These are phyloP conservation scores for Eupithecia inturbata DNA, from an alignment of 2,888 invertebrate species.

Conservation along the genomic window DNA sequence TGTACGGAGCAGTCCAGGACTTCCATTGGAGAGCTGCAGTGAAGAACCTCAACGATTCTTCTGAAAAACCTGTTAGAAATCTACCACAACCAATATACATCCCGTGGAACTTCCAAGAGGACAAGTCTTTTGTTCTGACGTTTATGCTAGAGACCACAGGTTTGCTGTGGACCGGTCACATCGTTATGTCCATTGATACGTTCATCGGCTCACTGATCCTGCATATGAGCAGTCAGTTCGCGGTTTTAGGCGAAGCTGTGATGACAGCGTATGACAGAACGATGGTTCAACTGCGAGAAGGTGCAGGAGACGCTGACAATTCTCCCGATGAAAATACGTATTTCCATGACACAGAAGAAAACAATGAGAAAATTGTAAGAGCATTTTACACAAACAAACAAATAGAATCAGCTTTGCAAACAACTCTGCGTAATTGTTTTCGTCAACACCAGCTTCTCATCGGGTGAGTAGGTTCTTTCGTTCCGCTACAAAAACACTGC, in stretches of 20 bases:
- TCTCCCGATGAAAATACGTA: background rate
- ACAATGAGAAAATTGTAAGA: slow-evolving; percentile 58
- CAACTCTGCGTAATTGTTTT: slow-evolving; percentile 64
- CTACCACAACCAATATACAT: slow-evolving; percentile 78
- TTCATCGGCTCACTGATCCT: slow-evolving; percentile 76
- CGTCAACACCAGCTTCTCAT: slow-evolving; percentile 75
- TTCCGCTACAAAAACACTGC: slow-evolving; percentile 33
- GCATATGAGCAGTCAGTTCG: slow-evolving; percentile 77
- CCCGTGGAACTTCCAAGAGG: slow-evolving; percentile 75
- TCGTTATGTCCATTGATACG: slow-evolving; percentile 78
- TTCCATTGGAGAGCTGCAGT: slow-evolving; percentile 67
- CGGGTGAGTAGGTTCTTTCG: slow-evolving; percentile 55
- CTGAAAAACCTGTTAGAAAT: slow-evolving; percentile 59
- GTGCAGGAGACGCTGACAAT: background rate
- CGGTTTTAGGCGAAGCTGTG: slow-evolving; percentile 69
- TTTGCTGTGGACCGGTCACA: slow-evolving; percentile 77
- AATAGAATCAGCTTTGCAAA: slow-evolving; percentile 66
- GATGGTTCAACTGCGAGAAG: slow-evolving; percentile 55
- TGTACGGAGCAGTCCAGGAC: slow-evolving; percentile 73
- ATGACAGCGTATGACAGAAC: slow-evolving; percentile 70
- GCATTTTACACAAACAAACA: slow-evolving; percentile 57
- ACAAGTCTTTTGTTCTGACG: slow-evolving; percentile 66
- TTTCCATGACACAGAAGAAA: slow-evolving; percentile 43
- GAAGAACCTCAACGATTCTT: slow-evolving; percentile 59
- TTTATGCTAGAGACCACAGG: slow-evolving; percentile 73